Evolutionary conservation across 2,113 vertebrate species (phyloP).

Genomic region (Echinops telfairi): DNA sequence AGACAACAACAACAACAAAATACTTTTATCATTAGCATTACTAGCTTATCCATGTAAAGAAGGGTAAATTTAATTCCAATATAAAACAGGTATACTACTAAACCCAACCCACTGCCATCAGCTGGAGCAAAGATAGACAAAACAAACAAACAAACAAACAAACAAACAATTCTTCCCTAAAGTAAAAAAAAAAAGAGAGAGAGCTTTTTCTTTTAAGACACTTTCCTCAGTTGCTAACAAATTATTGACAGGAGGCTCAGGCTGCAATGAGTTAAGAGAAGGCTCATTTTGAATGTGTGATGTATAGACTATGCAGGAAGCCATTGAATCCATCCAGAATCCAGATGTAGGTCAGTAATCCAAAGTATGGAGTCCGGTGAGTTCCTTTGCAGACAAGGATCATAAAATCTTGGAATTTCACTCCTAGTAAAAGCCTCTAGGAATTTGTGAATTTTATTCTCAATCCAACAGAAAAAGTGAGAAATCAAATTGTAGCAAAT

Average conservation of each 20-base stretch:
- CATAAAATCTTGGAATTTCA: constrained; percentile 81
- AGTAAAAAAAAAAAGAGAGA: constrained; percentile 26
- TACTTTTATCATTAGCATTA: neutral
- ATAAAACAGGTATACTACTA: neutral
- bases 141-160: no score
- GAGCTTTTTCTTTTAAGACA: constrained; percentile 31
- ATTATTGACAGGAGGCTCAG: constrained; percentile 66
- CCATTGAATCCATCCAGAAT: constrained; percentile 58
- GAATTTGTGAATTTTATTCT: constrained; percentile 82
- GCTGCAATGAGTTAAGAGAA: constrained; percentile 69
- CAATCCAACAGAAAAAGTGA: constrained; percentile 77
- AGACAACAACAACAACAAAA: neutral
- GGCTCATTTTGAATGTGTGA: constrained; percentile 73
- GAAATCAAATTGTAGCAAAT: constrained; percentile 76
- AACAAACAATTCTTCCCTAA: neutral
- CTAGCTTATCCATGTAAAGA: constrained; percentile 24
- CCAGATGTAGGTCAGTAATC: constrained; percentile 72
- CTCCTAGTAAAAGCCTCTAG: constrained; percentile 80
- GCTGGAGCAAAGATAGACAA: neutral
- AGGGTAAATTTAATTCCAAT: constrained; percentile 43
- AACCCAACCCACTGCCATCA: no score
- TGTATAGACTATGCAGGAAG: constrained; percentile 72
- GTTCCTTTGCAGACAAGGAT: constrained; percentile 75
- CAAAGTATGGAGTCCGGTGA: constrained; percentile 64
- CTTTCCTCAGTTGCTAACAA: constrained; percentile 67